A percentile compares a stretch with the other conserved stretches of the same genome.
Evolutionary conservation across 1,140 invertebrate genomes (phyloP).

Genomic region (Bombus soroeensis): DNA sequence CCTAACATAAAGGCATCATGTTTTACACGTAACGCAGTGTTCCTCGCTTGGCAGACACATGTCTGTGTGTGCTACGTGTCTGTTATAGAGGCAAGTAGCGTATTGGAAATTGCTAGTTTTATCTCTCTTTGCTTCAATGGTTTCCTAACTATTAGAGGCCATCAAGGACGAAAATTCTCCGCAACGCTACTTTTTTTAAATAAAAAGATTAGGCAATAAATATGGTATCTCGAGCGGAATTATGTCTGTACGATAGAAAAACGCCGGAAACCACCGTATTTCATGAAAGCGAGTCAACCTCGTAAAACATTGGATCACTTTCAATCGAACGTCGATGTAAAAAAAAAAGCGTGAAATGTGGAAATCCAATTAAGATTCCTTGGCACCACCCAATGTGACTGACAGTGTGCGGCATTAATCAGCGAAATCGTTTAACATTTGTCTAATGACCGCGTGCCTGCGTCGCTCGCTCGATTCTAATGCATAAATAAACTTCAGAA

Average conservation of each 20-base stretch:
- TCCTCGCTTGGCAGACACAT: too few species aligned
- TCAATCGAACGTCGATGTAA: neutral
- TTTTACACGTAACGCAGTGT: neutral
- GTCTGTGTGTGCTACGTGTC: too few species aligned
- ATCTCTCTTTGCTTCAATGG: too few species aligned
- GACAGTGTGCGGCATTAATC: conserved; percentile 39
- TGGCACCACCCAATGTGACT: conserved; percentile 38
- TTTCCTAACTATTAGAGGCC: too few species aligned
- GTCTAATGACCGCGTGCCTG: conserved; percentile 39
- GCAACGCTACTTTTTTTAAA: too few species aligned
- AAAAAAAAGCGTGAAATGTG: conserved; percentile 34
- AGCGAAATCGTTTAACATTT: conserved; percentile 46
- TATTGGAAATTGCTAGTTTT: too few species aligned
- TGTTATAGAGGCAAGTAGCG: too few species aligned
- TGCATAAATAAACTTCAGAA: conserved; percentile 39
- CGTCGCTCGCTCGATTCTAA: conserved; percentile 34
- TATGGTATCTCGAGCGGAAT: too few species aligned
- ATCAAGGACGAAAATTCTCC: too few species aligned
- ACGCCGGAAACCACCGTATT: neutral
- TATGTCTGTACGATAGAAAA: too few species aligned
- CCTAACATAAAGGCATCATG: neutral
- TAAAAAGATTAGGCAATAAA: too few species aligned
- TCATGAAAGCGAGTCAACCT: too few species aligned
- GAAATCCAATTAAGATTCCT: conserved; percentile 65
- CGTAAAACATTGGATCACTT: neutral